Evolutionary conservation across 2,113 vertebrate genomes (phyloP), one percentile per base, ranked within the genome.

Genomic region (Chamaetylas fuelleborni): DNA sequence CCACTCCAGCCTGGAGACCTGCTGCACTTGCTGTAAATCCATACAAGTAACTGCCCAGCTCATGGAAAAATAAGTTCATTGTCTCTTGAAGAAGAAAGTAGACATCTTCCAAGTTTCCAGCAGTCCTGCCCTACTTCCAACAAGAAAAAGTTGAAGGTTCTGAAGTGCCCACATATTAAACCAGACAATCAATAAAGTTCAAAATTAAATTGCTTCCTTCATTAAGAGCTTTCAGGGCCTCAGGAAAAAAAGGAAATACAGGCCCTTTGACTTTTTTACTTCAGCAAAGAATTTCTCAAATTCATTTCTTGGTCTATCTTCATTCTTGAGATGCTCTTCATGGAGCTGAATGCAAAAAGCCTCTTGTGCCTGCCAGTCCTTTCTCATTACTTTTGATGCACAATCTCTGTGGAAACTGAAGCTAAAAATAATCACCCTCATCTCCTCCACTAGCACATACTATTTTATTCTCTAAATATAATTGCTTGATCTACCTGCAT

Each of bases 401-500:
- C 78, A 83, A 92, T 94, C 92, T 95, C 96, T 95, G 94, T 93
- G 94, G 95, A 95, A 97, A 96, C 91, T 90, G 62, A 77, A 88
- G 86, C 86, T 95, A 95, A 96, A 95, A 97, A 96, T 95, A 96
- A 90, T 86, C 82, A 79, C 9, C 33, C 22, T 92, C 51, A 77
- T 97, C 86, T 95, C 54, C 25, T 95, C 29, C 51, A 62, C 54
- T 83, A 51, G 47, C 64, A 90, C 54, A 60, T n/a, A 45, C 18
- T 45, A 11, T 54, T 73, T 93, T 94, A 71, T 85, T 73, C 86
- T 92, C 40, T 65, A 77, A 50, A 51, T 0, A 0, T 66, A 80
- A 78, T 24, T 76, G 64, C 38, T 77, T 76, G 17, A 51, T 77
- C 26, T 88, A 80, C 74, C 61, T 72, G 53, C 29, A 29, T 43